Base-by-base conservation (phyloP, 2,113 vertebrate species). In the Danio rerio region DNA sequence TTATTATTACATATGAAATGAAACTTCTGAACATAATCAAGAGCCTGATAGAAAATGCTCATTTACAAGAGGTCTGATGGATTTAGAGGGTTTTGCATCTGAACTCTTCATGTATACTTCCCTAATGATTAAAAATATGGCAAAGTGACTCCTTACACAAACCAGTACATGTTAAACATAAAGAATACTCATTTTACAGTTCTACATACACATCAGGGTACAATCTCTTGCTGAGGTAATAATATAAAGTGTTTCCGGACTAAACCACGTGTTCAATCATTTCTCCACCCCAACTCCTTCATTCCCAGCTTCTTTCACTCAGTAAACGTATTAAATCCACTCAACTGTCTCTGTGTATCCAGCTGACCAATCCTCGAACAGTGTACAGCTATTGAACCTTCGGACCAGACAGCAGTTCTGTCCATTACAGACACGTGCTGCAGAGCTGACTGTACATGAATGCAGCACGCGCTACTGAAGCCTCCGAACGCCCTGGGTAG, bases 221-320 rank as follows among this genome's bases (percentile, higher is more conserved):
- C 53, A 55, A 15, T 16, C 6, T 18, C 42, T 16, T 13, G 2
- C 62, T 66, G 63, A 66, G 40, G 42, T 68, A 11, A 49, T 18
- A 69, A 16, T 49, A 43, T 49, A 59, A n/a, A n/a, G 56, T 5
- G 47, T 47, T 20, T 69, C 66, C 66, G 43, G 66, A 9, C 47
- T 16, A 49, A 69, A 69, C 7, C 65, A 69, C 65, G 65, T 69
- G 65, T 69, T 16, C 65, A 49, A 9, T 42, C n/a, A 7, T 45
- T 12, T 12, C 43, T 1, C 0, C 11, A 9, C n/a, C 15, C 15
- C 7, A 56, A 56, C 53, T 7, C 6, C 53, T 59, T 10, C n/a
- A 10, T 20, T 6, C 6, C 16, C 42, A n/a, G 42, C 15, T 10
- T 68, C 42, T 9, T 58, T 58, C 1, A 58, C 4, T 18, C 56